phyloP scores from a whole-genome alignment of 2,888 invertebrate species.

The Phyto melanocephala region DNA sequence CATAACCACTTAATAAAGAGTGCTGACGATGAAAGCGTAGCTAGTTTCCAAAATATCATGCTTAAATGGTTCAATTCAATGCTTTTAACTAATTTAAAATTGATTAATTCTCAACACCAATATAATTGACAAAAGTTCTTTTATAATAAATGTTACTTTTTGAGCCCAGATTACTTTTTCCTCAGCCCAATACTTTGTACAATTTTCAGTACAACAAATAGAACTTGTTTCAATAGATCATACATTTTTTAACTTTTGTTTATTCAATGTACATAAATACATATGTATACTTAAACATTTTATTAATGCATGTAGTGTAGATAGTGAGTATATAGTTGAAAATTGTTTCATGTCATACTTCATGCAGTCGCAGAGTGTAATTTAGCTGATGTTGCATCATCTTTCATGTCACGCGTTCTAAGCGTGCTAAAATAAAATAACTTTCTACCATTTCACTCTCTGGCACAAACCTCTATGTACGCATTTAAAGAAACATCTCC shows the following conservation, averaged over 20 bases:
- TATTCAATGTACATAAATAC: no score
- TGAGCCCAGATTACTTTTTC: neutral
- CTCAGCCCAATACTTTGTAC: neutral
- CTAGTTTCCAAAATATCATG: no score
- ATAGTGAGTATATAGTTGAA: neutral
- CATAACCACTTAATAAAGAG: no score
- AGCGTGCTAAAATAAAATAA: conserved; percentile 40
- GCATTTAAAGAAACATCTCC: neutral
- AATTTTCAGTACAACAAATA: neutral
- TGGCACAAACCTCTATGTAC: neutral
- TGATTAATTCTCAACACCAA: no score
- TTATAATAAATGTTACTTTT: no score
- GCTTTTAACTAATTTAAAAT: no score
- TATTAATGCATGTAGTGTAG: neutral
- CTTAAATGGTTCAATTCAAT: no score
- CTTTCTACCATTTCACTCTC: neutral
- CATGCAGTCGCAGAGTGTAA: neutral
- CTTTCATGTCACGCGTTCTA: conserved; percentile 45
- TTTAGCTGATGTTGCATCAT: conserved; percentile 40
- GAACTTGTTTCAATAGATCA: neutral
- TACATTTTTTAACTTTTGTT: conserved; percentile 1
- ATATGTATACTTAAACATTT: conserved; percentile 1
- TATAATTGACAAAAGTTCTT: no score
- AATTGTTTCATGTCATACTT: neutral
- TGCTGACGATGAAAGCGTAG: no score